phyloP scores from a whole-genome alignment of 2,888 invertebrate genomes.

The Microdon myrmicae region DNA sequence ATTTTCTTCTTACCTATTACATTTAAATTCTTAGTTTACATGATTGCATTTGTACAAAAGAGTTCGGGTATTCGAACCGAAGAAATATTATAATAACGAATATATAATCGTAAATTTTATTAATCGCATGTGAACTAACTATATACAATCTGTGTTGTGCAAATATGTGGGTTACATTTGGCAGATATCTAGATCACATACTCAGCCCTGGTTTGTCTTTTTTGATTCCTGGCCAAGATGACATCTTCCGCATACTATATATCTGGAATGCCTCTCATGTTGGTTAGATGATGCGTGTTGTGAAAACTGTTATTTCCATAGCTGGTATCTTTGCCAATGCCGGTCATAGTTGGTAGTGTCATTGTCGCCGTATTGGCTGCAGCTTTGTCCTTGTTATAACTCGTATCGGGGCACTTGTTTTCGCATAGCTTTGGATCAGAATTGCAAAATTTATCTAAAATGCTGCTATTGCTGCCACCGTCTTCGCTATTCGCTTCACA shows the following conservation, averaged over 20 bases:
- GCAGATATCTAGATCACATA: too few relatives aligned
- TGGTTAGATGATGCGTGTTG: conserved; percentile 40
- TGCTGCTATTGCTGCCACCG: conserved; percentile 48
- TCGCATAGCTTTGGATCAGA: conserved; percentile 66
- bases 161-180: too few relatives aligned
- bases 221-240: conserved; percentile 63
- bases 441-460: conserved; percentile 63
- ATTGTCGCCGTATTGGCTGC: conserved; percentile 36
- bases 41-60: too few relatives aligned
- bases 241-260: conserved; percentile 67
- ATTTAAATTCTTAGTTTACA: too few relatives aligned
- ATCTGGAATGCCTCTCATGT: conserved; percentile 57
- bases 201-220: conserved; percentile 58
- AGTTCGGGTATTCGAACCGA: too few relatives aligned
- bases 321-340: too few relatives aligned
- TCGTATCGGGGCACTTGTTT: conserved; percentile 65
- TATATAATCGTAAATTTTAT: too few relatives aligned
- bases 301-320: conserved; percentile 45
- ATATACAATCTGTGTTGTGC: too few relatives aligned
- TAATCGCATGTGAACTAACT: too few relatives aligned
- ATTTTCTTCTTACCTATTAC: too few relatives aligned
- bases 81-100: too few relatives aligned
- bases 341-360: conserved; percentile 36
- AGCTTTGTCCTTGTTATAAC: conserved; percentile 65
- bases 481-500: conserved; percentile 40